These are phyloP conservation scores for Oligia fasciuncula DNA, from an alignment of 2,888 invertebrate species.

Conservation along the genomic window DNA sequence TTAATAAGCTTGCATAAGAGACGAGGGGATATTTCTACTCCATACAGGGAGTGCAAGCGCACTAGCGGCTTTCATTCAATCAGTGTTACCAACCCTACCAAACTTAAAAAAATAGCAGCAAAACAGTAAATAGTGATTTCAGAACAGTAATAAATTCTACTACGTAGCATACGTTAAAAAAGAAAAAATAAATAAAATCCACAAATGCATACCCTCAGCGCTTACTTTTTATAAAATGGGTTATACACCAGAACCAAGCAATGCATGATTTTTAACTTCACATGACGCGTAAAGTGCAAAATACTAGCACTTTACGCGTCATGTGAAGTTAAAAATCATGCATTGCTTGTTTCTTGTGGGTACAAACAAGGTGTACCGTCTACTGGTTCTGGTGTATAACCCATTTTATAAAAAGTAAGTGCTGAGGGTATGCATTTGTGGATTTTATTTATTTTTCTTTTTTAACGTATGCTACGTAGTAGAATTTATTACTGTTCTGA, in stretches of 20 bases:
- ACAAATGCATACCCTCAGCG: not conserved
- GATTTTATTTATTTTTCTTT: not conserved
- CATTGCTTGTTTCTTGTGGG: not conserved
- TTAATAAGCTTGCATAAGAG: too few relatives aligned
- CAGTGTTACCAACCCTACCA: not conserved
- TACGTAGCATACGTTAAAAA: not conserved
- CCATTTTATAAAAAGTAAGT: not conserved
- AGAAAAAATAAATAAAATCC: not conserved
- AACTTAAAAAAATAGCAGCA: not conserved
- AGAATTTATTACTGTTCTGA: not conserved
- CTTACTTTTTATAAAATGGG: not conserved
- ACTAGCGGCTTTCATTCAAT: not conserved
- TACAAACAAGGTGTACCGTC: not conserved
- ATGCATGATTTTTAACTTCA: not conserved
- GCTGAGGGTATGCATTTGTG: not conserved
- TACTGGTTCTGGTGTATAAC: not conserved
- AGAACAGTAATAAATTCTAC: not conserved
- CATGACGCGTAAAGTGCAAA: not conserved
- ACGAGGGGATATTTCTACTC: not conserved
- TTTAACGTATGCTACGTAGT: not conserved
- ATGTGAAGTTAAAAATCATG: not conserved
- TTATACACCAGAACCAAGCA: not conserved
- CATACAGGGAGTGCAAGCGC: not conserved
- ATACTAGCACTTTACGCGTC: not conserved
- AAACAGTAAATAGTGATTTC: not conserved